A percentile compares a stretch with the other conserved stretches of the same genome.
Conservation (phyloP, 2,797 vertebrate species). For the Luscinia megarhynchos region DNA sequence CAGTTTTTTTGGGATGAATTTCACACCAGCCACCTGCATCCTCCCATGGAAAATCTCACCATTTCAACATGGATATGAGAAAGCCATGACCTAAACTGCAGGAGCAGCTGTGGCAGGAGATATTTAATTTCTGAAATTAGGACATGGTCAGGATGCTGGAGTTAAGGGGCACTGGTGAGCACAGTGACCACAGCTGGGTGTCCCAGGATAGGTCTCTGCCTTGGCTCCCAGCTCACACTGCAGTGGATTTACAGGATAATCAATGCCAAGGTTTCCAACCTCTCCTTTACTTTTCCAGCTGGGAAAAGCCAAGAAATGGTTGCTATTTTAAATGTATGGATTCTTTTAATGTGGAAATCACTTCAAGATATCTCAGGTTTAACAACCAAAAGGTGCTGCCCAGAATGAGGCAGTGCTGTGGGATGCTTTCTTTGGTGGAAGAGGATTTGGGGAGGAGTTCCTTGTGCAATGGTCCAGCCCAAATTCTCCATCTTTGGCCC, state of each 20-base stretch:
- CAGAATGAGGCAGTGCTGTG: not conserved
- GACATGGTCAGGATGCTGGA: not conserved
- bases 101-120: not conserved
- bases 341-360: not conserved
- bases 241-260: not conserved
- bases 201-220: not conserved
- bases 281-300: not conserved
- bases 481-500: not conserved
- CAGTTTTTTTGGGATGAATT: not conserved
- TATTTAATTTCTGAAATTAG: not conserved
- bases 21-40: not conserved
- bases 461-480: not conserved
- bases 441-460: not conserved
- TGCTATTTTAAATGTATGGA: fast-evolving
- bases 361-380: not conserved
- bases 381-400: not conserved
- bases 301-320: not conserved
- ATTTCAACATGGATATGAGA: not conserved
- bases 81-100: not conserved
- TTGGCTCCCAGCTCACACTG: not conserved
- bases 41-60: not conserved
- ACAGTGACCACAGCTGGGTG: not conserved
- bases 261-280: not conserved
- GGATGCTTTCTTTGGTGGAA: not conserved
- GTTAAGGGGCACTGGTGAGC: not conserved